Conservation (phyloP, 1,140 invertebrate genomes). For the Procambarus virginalis region DNA sequence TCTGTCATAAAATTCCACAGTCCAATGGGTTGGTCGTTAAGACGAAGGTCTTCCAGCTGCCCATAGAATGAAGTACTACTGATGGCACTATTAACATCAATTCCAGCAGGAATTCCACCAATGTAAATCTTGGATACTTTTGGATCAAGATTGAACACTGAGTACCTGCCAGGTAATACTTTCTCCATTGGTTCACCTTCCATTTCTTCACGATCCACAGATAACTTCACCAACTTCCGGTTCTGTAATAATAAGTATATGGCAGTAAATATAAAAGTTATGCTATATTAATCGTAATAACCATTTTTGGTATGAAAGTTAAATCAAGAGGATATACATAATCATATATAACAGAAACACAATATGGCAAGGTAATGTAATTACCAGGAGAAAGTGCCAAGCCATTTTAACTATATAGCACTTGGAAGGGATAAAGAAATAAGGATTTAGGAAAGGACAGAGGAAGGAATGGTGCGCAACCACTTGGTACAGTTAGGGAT, state of each 20-base stretch:
- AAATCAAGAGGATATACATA: no score
- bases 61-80: constrained; percentile 89
- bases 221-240: constrained; percentile 86
- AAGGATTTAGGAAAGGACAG: no score
- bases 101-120: constrained; percentile 62
- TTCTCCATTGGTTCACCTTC: constrained; percentile 78
- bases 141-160: constrained; percentile 90
- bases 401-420: no score
- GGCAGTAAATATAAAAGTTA: background rate
- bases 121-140: constrained; percentile 72
- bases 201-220: constrained; percentile 82
- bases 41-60: constrained; percentile 90
- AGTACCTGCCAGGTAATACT: constrained; percentile 81
- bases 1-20: constrained; percentile 91
- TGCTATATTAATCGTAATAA: no score
- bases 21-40: constrained; percentile 91
- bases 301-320: no score
- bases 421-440: no score
- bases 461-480: no score
- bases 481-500: no score
- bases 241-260: constrained; percentile 75
- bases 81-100: constrained; percentile 72
- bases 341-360: no score
- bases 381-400: no score
- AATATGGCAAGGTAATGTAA: no score